Base-by-base conservation (phyloP, 2,113 vertebrate genomes). In the Syrrhaptes paradoxus region DNA sequence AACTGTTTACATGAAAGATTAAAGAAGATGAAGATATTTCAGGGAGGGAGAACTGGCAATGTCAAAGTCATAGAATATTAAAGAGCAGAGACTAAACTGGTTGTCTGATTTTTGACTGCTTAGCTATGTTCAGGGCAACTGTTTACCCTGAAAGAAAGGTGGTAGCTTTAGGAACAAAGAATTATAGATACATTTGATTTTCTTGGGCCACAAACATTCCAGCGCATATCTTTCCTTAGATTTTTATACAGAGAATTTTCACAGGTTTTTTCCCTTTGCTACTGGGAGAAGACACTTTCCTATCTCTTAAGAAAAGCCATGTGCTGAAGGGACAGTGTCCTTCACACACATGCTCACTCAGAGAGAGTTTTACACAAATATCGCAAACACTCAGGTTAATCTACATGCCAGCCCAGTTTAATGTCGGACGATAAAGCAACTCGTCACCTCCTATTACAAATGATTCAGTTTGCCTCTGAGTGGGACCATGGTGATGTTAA, bases 1-100 rank as follows among this genome's bases (percentile, higher is more conserved):
- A 96, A 93, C 36, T 78, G 90, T 86, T 93, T 92, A 87, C 70
- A 93, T 92, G 68, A 93, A 95, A 95, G 89, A 96, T 93, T 94
- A 93, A 95, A 94, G 90, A 96, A 74, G 87, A 93, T 74, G 82
- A 90, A 93, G 93, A 76, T 57, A 96, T 93, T 95, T 91, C 87
- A 93, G 67, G 41, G 38, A 76, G 62, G 24, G 63, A 94, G 46
- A 94, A 85, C 34, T 38, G 68, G 32, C 72, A 93, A 92, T 74
- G 72, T 91, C 63, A 88, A 93, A 95, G 75, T 73, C 72, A 88
- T 31, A 75, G 87, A 95, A 88, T 92, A 96, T 71, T 91, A 67
- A 97, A 96, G 46, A 95, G 85, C 58, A 46, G 52, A 81, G 31
- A 55, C 67, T 76, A 85, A 93, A 76, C 20, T 57, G 46, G 32